These are phyloP conservation scores for Coremacera marginata DNA, from an alignment of 2,888 invertebrate genomes.

Conservation along the genomic window DNA sequence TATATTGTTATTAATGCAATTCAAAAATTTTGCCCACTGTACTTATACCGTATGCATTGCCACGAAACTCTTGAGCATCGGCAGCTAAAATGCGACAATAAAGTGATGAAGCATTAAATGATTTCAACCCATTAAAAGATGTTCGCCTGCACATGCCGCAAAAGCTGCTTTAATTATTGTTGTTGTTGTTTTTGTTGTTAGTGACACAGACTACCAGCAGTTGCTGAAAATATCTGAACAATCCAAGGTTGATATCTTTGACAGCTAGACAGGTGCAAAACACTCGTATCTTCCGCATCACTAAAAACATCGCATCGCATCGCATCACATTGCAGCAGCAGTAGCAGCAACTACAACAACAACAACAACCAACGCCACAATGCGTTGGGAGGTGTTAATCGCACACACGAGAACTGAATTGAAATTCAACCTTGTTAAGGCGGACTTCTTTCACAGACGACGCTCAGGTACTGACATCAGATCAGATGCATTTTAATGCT, in stretches of 20 bases:
- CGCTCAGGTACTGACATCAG: neutral
- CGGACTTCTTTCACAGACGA: neutral
- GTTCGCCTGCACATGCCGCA: neutral
- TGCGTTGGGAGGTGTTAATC: constrained; percentile 28
- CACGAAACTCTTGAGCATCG: neutral
- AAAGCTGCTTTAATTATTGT: neutral
- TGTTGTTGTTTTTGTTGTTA: too few species aligned
- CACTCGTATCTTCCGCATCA: constrained; percentile 20
- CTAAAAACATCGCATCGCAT: neutral
- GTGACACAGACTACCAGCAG: neutral
- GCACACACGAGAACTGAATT: neutral
- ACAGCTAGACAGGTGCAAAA: constrained; percentile 49
- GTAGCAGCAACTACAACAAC: neutral
- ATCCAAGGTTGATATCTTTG: constrained; percentile 45
- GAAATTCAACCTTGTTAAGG: too few species aligned
- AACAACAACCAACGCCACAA: neutral
- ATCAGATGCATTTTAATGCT: neutral
- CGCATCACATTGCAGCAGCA: neutral
- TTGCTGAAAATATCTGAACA: constrained; percentile 17
- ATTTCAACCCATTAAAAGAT: constrained; percentile 24
- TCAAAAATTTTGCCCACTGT: too few species aligned
- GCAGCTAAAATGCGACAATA: neutral
- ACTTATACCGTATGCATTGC: neutral
- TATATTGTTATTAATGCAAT: too few species aligned
- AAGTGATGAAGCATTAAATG: constrained; percentile 30